Evolutionary conservation across 2,888 invertebrate species (phyloP).

Genomic region (Amphipyra berbera): DNA sequence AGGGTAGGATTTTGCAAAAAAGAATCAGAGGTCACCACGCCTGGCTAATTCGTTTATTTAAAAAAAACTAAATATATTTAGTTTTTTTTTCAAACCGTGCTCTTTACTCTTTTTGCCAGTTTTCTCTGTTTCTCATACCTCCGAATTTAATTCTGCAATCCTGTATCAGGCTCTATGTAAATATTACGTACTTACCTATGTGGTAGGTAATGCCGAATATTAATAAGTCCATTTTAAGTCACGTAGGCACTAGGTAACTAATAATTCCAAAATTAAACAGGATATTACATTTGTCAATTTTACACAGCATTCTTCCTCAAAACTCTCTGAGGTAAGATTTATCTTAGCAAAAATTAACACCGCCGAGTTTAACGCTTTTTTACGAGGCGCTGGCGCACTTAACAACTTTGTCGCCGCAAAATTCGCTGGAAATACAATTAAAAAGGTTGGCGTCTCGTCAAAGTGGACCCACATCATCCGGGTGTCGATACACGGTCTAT

Average conservation of each 20-base stretch:
- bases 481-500: slow-evolving; percentile 60
- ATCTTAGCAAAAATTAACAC: slow-evolving; percentile 35
- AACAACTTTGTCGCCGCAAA: slow-evolving; percentile 37
- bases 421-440: slow-evolving; percentile 59
- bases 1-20: too few species aligned
- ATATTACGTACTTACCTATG: too few species aligned
- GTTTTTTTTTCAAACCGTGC: too few species aligned
- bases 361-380: slow-evolving; percentile 18
- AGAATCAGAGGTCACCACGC: too few species aligned
- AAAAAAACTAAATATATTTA: too few species aligned
- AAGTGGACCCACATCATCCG: slow-evolving; percentile 49
- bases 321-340: neutral
- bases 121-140: too few species aligned
- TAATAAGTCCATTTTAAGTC: neutral
- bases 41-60: too few species aligned
- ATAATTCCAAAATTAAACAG: neutral
- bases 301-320: neutral
- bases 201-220: too few species aligned
- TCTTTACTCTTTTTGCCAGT: too few species aligned
- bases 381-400: slow-evolving; percentile 45
- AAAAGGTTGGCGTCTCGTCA: slow-evolving; percentile 59
- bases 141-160: too few species aligned
- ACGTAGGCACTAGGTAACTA: neutral
- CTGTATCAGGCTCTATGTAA: too few species aligned
- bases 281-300: neutral